Evolutionary conservation across 1,140 invertebrate species (phyloP), one percentile per base, ranked within the genome.

Genomic region (Physella acuta): DNA sequence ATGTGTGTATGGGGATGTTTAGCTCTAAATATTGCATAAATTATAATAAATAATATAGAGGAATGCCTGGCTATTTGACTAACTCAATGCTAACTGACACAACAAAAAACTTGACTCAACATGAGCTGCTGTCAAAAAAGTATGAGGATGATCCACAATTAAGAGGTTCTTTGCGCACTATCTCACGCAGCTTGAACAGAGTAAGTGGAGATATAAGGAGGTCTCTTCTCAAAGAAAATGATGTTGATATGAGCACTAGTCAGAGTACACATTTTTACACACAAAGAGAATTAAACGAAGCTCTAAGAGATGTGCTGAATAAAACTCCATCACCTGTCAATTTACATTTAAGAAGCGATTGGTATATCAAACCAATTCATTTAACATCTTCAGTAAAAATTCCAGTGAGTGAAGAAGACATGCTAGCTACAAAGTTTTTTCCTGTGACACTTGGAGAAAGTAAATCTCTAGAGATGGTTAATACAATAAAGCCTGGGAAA

Each of bases 31-130:
- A n/a, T n/a, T n/a, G n/a, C n/a, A n/a, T n/a, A n/a, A n/a, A n/a
- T n/a, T n/a, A n/a, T n/a, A n/a, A n/a, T n/a, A n/a, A n/a, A n/a
- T n/a, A n/a, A n/a, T 68, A 60, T 56, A 75, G 73, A 39, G 65
- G 71, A 55, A 73, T 70, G 44, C 73, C 76, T 56, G 31, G 55
- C 4, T 71, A 52, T 65, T 26, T 68, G 37, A 68, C 39, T 17
- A 76, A 71, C 52, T 75, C 73, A 16, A 53, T 60, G 34, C 36
- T 73, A 20, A 72, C 72, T 16, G 69, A 52, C 11, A 73, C 71
- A 56, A 68, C 69, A 37, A 58, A 53, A 63, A 69, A 68, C 36
- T 58, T 72, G 28, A 68, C 69, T 66, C 75, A 78, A 30, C 65
- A 73, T 4, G 56, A 58, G 3, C 60, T 68, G 37, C 31, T 52